phyloP scores from a whole-genome alignment of 2,888 invertebrate species.

The Dicyrtoma fusca region DNA sequence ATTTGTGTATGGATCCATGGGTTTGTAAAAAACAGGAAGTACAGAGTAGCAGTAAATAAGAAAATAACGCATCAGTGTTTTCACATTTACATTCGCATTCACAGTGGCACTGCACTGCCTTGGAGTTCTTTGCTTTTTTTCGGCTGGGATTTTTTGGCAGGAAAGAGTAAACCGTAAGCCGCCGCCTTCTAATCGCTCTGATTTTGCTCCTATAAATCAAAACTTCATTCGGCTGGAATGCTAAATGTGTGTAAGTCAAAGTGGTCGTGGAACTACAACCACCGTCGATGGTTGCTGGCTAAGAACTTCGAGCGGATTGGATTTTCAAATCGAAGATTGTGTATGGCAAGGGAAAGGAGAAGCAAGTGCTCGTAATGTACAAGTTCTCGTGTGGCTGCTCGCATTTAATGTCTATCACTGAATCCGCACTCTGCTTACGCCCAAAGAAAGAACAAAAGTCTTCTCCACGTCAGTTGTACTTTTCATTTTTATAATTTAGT shows the following conservation, averaged over 20 bases:
- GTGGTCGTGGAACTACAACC: not conserved
- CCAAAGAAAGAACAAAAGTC: not conserved
- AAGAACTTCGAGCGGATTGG: conserved; percentile 18
- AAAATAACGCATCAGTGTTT: too few relatives aligned
- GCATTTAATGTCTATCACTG: too few relatives aligned
- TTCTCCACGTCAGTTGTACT: not conserved
- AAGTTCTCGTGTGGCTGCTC: too few relatives aligned
- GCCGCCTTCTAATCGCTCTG: conserved; percentile 38
- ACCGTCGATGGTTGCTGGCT: not conserved
- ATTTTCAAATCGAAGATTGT: conserved; percentile 18
- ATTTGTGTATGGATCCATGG: too few relatives aligned
- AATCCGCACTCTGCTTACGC: too few relatives aligned
- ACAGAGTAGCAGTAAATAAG: too few relatives aligned
- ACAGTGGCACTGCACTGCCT: too few relatives aligned
- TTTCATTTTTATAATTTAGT: conserved; percentile 28
- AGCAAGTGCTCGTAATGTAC: not conserved
- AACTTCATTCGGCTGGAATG: conserved; percentile 41
- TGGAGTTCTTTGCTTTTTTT: too few relatives aligned
- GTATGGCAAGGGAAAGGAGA: conserved; percentile 5
- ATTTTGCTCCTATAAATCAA: conserved; percentile 41
- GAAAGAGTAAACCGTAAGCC: conserved; percentile 39
- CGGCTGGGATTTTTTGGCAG: conserved; percentile 28
- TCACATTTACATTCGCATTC: too few relatives aligned
- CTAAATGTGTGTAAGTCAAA: conserved; percentile 30
- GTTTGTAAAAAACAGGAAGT: too few relatives aligned